A percentile compares a stretch with the other conserved stretches of the same genome.
Conservation (phyloP, 2,888 invertebrate genomes). For the Drosophila anceps region DNA sequence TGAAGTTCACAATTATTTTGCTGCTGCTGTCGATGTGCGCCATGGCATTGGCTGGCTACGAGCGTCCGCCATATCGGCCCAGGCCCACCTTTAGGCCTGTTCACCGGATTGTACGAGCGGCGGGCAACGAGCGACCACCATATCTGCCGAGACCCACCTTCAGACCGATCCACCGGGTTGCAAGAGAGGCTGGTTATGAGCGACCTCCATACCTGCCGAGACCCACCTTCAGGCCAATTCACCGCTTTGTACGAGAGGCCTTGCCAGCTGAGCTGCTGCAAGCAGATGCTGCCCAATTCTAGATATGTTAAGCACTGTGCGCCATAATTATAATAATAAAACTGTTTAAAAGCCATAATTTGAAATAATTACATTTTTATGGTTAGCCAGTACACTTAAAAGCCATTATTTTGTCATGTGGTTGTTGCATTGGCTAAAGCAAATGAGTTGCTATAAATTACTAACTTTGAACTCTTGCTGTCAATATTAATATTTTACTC, state of each 20-base stretch:
- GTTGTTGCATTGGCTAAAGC: neutral
- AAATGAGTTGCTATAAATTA: neutral
- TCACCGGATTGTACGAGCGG: conserved; percentile 25
- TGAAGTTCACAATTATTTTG: conserved; percentile 37
- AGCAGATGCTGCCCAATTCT: neutral
- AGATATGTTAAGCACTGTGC: neutral
- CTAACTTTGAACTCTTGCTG: too few relatives aligned
- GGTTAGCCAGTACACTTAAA: neutral
- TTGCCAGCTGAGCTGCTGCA: neutral
- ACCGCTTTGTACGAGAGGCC: neutral
- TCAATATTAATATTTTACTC: too few relatives aligned
- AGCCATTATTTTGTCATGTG: neutral
- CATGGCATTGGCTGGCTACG: conserved; percentile 29
- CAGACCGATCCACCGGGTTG: neutral
- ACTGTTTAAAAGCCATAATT: neutral
- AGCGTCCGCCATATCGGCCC: conserved; percentile 26
- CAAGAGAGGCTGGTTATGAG: neutral
- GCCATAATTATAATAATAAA: neutral
- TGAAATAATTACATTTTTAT: neutral
- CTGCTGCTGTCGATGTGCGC: conserved; percentile 32
- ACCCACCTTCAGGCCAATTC: neutral
- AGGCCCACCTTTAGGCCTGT: conserved; percentile 25
- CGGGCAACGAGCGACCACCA: neutral
- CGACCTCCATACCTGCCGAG: conserved; percentile 1
- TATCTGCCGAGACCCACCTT: conserved; percentile 6